A percentile compares a stretch with the other conserved stretches of the same genome.
Evolutionary conservation across 2,113 vertebrate species (phyloP).

Genomic region (Raja brachyura): DNA sequence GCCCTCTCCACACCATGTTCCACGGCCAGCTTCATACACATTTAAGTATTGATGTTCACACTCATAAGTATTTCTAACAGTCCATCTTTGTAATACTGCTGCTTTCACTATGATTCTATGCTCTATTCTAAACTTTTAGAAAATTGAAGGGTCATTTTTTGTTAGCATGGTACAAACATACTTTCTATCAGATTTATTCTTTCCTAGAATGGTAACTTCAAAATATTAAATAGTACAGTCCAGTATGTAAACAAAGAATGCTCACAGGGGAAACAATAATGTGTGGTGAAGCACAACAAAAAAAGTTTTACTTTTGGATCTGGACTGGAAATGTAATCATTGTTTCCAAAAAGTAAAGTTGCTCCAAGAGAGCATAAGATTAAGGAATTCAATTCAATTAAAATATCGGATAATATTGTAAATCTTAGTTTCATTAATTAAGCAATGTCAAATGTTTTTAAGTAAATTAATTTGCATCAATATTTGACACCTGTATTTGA

Average conservation of each 20-base stretch:
- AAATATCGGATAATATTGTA: not conserved
- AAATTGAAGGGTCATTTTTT: not conserved
- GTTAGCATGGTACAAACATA: not conserved
- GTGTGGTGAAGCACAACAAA: not conserved
- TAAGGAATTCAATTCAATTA: not conserved
- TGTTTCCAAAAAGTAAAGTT: not conserved
- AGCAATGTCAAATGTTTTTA: not conserved
- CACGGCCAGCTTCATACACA: too few species aligned
- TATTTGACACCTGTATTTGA: not conserved
- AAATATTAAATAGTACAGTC: constrained; percentile 18
- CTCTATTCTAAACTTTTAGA: not conserved
- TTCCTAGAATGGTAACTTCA: not conserved
- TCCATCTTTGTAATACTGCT: too few species aligned
- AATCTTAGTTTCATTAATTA: not conserved
- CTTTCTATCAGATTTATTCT: constrained; percentile 5
- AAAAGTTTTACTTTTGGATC: constrained; percentile 21
- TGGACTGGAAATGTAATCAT: not conserved
- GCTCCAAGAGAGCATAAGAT: not conserved
- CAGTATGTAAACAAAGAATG: not conserved
- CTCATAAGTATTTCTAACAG: too few species aligned
- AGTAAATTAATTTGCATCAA: not conserved
- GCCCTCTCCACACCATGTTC: too few species aligned
- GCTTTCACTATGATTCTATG: too few species aligned
- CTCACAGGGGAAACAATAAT: not conserved
- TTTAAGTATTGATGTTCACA: too few species aligned